Conservation (phyloP, 1,140 invertebrate species). For the Cecropterus lyciades region DNA sequence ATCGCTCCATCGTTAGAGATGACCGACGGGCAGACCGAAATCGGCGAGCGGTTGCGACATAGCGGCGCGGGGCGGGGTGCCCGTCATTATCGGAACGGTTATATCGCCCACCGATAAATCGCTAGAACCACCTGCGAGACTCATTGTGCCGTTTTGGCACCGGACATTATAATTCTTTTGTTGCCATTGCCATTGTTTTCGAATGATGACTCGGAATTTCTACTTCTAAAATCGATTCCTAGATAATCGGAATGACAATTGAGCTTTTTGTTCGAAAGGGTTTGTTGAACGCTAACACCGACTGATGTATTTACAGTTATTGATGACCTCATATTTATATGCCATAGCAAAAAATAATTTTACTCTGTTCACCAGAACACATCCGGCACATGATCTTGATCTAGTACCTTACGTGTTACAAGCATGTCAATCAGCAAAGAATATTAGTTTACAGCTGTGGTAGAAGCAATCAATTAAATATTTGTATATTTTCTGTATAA, state of each 20-base stretch:
- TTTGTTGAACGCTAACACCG: slow-evolving; percentile 17
- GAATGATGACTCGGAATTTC: slow-evolving; percentile 61
- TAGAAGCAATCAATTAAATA: slow-evolving; percentile 21
- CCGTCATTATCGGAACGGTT: slow-evolving; percentile 64
- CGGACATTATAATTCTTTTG: slow-evolving; percentile 78
- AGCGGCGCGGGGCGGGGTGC: slow-evolving; percentile 46
- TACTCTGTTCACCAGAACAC: neutral
- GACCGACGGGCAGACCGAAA: slow-evolving; percentile 75
- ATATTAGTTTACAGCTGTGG: neutral
- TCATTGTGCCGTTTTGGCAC: slow-evolving; percentile 74
- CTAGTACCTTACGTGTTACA: neutral
- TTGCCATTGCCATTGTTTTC: slow-evolving; percentile 70
- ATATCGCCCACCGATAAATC: slow-evolving; percentile 72
- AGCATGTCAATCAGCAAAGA: neutral
- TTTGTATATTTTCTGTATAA: neutral
- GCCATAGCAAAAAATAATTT: neutral
- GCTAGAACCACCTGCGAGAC: slow-evolving; percentile 70
- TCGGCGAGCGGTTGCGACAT: slow-evolving; percentile 74
- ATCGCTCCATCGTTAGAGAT: slow-evolving; percentile 81
- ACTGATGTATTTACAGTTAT: slow-evolving; percentile 9
- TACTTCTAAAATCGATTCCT: slow-evolving; percentile 33
- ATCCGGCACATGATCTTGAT: neutral
- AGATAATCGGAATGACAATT: slow-evolving; percentile 32
- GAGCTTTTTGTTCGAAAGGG: slow-evolving; percentile 16
- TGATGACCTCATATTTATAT: slow-evolving; percentile 1